These are phyloP conservation scores for Pseudopodoces humilis DNA, from an alignment of 2,113 vertebrate species.

Conservation along the genomic window DNA sequence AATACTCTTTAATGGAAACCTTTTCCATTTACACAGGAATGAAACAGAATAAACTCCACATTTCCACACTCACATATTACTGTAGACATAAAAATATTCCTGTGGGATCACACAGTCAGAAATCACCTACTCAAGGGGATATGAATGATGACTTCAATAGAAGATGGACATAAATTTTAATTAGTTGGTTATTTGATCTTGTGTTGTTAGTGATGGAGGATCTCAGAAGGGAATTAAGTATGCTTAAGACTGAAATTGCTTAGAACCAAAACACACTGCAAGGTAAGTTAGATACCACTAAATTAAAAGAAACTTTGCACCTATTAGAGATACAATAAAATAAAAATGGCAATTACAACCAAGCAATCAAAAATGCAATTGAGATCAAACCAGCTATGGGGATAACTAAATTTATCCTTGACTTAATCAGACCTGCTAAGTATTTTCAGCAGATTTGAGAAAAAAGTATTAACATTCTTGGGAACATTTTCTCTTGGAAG, in stretches of 20 bases:
- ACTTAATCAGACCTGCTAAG: not conserved
- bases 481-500: not conserved
- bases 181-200: slow-evolving; percentile 75
- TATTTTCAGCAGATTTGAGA: not conserved
- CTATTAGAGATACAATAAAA: slow-evolving; percentile 41
- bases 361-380: not conserved
- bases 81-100: slow-evolving; percentile 59
- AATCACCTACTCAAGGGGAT: slow-evolving; percentile 57
- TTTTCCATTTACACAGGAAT: slow-evolving; percentile 41
- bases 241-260: slow-evolving; percentile 70
- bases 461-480: not conserved
- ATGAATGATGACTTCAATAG: slow-evolving; percentile 57
- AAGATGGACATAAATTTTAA: slow-evolving; percentile 71
- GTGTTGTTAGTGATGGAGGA: slow-evolving; percentile 54
- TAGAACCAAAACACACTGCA: slow-evolving; percentile 55
- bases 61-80: slow-evolving; percentile 31
- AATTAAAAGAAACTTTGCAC: slow-evolving; percentile 55
- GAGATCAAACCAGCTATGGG: not conserved
- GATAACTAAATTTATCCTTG: slow-evolving; percentile 23
- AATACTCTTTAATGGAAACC: not conserved
- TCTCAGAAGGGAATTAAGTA: slow-evolving; percentile 72
- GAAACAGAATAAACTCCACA: slow-evolving; percentile 41
- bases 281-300: slow-evolving; percentile 57
- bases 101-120: slow-evolving; percentile 54
- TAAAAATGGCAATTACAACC: not conserved